Base-by-base conservation (phyloP, 2,113 vertebrate genomes). In the Oplegnathus fasciatus region DNA sequence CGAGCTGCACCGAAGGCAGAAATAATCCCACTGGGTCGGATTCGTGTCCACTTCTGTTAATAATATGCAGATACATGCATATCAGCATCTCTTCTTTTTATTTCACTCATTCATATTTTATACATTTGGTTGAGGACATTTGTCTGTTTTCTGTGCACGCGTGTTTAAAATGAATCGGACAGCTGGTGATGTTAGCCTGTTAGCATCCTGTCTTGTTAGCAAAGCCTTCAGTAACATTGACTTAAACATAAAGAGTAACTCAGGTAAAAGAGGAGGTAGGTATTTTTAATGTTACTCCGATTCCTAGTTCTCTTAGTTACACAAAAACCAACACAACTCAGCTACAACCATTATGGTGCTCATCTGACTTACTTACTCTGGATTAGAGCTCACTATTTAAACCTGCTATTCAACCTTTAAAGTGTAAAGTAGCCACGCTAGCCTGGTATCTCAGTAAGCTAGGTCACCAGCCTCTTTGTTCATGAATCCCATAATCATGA, bases 251-350 rank as follows among this genome's bases (percentile, higher is more conserved):
- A 76, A 77, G 32, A 54, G 42, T 48, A 34, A 84, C 52, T 78
- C 54, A 54, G 44, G 34, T 70, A 54, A 71, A 82, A 69, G 4
- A 80, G 75, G 86, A 91, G 88, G 88, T 89, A 88, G 84, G 32
- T 73, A 20, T 73, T 82, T 64, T 67, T 28, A 69, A 75, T 75
- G 17, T 64, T 34, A 61, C 58, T 64, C n/a, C 24, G 15, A 72
- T 57, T 58, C 46, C 58, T 55, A 30, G 6, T 30, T 77, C 9
- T 58, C 15, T 57, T 58, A 57, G 34, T 64, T 0, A 37, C 30
- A 50, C 14, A 71, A 77, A 50, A 69, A 40, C 15, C 14, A 83
- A 18, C 10, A 55, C 18, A 60, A 26, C 60, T 66, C 65, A 67
- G 26, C 73, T 68, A 13, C 48, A 79, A 52, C 48, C 50, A 34